Evolutionary conservation across 2,113 vertebrate genomes (phyloP).

Genomic region (Burhinus bistriatus): DNA sequence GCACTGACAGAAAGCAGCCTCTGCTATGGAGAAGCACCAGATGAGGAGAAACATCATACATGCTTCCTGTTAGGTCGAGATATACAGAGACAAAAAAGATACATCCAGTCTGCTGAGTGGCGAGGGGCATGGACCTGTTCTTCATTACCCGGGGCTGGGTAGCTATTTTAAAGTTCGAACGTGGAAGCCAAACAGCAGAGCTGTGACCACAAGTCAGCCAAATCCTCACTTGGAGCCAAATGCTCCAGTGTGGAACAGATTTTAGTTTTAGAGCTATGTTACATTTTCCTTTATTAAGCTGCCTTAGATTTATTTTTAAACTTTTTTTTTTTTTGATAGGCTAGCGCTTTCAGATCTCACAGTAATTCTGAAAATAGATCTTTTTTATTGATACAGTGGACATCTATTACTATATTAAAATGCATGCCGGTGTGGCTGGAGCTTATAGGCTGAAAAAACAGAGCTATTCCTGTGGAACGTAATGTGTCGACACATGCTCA

Average conservation of each 20-base stretch:
- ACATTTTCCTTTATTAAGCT: slow-evolving; percentile 44
- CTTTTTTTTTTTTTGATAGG: not conserved
- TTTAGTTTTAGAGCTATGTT: slow-evolving; percentile 40
- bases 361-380: slow-evolving; percentile 11
- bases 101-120: not conserved
- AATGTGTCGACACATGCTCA: accelerated
- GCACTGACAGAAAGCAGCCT: slow-evolving; percentile 20
- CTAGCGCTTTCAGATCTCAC: not conserved
- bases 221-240: slow-evolving; percentile 7
- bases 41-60: not conserved
- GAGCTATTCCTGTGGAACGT: not conserved
- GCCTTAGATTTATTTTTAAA: slow-evolving; percentile 28
- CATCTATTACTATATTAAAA: not conserved
- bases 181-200: slow-evolving; percentile 35
- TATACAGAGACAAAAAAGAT: not conserved
- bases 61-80: not conserved
- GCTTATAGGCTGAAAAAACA: not conserved
- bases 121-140: not conserved
- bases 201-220: slow-evolving; percentile 32
- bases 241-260: slow-evolving; percentile 25
- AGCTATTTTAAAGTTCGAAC: not conserved
- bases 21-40: not conserved
- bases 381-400: not conserved
- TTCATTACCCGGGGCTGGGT: not conserved
- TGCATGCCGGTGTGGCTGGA: not conserved